Base-by-base conservation (phyloP, 1,140 invertebrate genomes). In the Ganaspis sp. region DNA sequence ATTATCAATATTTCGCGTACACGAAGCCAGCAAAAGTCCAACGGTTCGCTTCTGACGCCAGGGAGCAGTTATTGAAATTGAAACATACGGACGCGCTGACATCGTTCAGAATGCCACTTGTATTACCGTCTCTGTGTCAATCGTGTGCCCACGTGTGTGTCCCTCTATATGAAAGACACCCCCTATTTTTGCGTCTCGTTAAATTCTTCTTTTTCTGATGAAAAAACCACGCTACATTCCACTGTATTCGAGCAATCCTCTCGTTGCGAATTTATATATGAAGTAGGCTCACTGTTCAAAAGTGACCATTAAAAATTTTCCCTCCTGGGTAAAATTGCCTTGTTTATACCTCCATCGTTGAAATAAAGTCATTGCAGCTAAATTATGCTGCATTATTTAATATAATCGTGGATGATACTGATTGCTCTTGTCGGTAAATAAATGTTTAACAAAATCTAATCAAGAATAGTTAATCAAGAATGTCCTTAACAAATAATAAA, bases 61-160 rank as follows among this genome's bases (percentile, higher is more conserved):
- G 90, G 91, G 91, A 91, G 88, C 86, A 91, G 89, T 92, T 91
- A 91, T 91, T 91, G 91, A 92, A 92, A 91, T 91, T 91, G 91
- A 91, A 91, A 91, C 89, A 91, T 89, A 83, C 85, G 83, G 83
- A 82, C 86, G 79, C 81, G 76, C 77, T 77, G 69, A 75, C 79
- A 81, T 77, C 79, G 78, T 75, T 79, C 79, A 72, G 75, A 80
- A 64, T 29, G 58, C 58, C 58, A 29, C 58, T 64, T 64, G 26
- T 64, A 64, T 64, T 64, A 64, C 23, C 3, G 9, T 29, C 54
- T 26, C 58, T 64, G 26, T 64, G 58, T 64, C 58, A 64, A 64
- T 64, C 58, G 26, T 8, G n/a, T 26, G 23, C 11, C 12, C 23
- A n/a, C 58, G 23, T 64, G 23, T 64, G 26, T 64, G 21, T 64